Evolutionary conservation across 2,797 vertebrate species (phyloP).

Genomic region (Tapirus indicus): DNA sequence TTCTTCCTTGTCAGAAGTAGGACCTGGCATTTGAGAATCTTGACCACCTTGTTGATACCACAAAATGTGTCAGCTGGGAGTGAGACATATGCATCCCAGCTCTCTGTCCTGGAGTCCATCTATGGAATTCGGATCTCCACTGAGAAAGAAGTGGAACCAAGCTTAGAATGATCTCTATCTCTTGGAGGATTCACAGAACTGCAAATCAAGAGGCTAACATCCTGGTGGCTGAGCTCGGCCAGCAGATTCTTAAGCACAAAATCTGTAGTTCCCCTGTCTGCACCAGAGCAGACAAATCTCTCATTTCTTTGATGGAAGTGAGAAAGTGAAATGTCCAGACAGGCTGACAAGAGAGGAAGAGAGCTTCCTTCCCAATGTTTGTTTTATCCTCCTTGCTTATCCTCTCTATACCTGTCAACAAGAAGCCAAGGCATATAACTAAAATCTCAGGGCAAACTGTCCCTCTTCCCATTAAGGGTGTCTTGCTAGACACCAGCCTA

Average conservation of each 20-base stretch:
- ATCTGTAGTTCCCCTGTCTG: background rate
- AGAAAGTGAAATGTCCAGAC: background rate
- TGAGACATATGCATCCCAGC: background rate
- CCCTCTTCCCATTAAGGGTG: background rate
- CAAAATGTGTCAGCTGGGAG: background rate
- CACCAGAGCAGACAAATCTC: background rate
- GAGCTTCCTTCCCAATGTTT: background rate
- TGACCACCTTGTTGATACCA: background rate
- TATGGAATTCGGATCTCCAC: background rate
- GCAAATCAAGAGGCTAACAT: background rate
- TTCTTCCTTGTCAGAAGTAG: background rate
- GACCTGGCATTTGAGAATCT: background rate
- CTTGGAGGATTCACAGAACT: background rate
- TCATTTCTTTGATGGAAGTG: background rate
- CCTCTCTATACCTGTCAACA: background rate
- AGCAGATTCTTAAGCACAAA: background rate
- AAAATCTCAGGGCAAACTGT: background rate
- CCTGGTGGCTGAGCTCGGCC: background rate
- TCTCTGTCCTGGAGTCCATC: background rate
- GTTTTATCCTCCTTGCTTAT: background rate
- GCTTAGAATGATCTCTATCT: background rate
- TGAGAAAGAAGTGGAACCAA: slow-evolving; percentile 2
- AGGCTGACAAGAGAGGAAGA: background rate
- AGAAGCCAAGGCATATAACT: background rate
- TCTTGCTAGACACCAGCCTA: slow-evolving; percentile 9